Evolutionary conservation across 1,140 invertebrate species (phyloP), one percentile per base, ranked within the genome.

Genomic region (Sesamia nonagrioides): DNA sequence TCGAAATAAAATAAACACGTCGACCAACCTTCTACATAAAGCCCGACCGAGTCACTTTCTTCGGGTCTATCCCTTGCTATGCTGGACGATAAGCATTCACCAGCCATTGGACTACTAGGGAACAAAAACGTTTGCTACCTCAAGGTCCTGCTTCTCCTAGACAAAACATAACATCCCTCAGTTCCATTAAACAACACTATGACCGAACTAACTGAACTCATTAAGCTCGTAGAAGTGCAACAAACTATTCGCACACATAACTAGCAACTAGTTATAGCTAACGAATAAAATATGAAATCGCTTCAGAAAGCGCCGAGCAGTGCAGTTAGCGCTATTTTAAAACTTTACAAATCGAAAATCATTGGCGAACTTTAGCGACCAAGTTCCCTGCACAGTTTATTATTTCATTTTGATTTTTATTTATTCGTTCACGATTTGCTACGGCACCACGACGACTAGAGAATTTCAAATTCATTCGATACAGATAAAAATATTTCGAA

Each of bases 291-390:
- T 77, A 77, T 77, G 58, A 56, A 77, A 77, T 68, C 48, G 61
- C 45, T 77, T 77, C 61, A 37, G 61, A 40, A 68, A 42, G 45
- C 35, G 61, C 27, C 17, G 48, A 33, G 17, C 27, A 54, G 61
- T 27, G 52, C 72, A 66, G 80, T 81, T 81, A 69, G 71, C 52
- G 68, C 76, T 75, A 81, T 81, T 81, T 81, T 78, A 78, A 81
- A 81, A 72, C 63, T 81, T 78, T 45, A 77, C 80, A 81, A 81
- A 81, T 81, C 63, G 80, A 71, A 80, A 81, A 81, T 81, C 75
- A 81, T 78, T 75, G 69, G 60, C 52, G 76, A 78, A 81, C 69
- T 77, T 68, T 33, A 60, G 63, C 77, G 77, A 48, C n/a, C 42
- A 78, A 78, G 54, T 78, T 52, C 48, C 58, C 18, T 63, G 69